phyloP scores from a whole-genome alignment of 2,797 vertebrate genomes.

The Pelochelys cantorii region DNA sequence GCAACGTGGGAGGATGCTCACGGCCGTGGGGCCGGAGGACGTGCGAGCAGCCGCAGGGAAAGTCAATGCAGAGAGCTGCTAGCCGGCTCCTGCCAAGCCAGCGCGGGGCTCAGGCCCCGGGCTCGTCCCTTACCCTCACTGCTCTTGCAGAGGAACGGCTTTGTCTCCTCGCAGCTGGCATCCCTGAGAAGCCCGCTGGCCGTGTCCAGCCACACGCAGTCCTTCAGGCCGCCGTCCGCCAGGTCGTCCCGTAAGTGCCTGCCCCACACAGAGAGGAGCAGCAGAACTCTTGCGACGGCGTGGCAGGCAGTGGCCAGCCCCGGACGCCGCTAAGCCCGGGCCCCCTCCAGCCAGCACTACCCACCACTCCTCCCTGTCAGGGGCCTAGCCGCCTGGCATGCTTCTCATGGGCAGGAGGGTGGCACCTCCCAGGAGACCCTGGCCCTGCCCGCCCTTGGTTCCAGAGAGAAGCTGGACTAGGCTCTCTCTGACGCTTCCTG shows the following conservation, averaged over 20 bases:
- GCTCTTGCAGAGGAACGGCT: slow-evolving; percentile 37
- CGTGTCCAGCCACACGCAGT: slow-evolving; percentile 37
- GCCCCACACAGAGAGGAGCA: neutral
- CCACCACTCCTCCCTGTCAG: neutral
- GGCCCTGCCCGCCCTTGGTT: neutral
- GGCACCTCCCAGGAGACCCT: neutral
- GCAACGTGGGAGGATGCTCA: no score
- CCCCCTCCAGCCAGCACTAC: neutral
- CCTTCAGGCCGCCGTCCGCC: slow-evolving; percentile 34
- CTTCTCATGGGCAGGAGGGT: neutral
- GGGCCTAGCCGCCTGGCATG: neutral
- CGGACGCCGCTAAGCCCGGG: neutral
- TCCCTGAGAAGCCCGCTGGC: neutral
- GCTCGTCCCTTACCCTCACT: slow-evolving; percentile 2
- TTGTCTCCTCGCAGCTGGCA: neutral
- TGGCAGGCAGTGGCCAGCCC: neutral
- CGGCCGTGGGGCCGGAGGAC: neutral
- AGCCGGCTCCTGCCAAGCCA: neutral
- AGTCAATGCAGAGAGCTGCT: no score
- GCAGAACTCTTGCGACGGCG: neutral
- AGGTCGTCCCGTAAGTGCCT: slow-evolving; percentile 35
- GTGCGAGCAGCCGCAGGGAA: neutral
- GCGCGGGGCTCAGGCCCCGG: neutral
- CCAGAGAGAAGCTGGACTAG: neutral
- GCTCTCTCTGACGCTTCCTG: neutral